phyloP scores from a whole-genome alignment of 2,888 invertebrate species.

The Ypsolopha sequella region DNA sequence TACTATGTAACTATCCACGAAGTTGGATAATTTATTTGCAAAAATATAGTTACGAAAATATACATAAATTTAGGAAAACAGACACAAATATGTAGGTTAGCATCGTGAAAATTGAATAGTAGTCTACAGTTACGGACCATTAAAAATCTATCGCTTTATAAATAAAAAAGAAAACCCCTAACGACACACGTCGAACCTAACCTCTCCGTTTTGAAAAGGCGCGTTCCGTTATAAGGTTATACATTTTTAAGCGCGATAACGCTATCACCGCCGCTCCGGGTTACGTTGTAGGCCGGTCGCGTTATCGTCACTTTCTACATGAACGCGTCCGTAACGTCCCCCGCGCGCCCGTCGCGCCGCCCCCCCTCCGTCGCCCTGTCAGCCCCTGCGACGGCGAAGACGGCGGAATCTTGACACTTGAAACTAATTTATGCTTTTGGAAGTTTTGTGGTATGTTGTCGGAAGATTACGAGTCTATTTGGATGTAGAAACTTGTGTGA shows the following conservation, averaged over 20 bases:
- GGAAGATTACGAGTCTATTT: neutral
- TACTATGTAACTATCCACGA: slow-evolving; percentile 12
- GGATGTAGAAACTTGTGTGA: too few relatives aligned
- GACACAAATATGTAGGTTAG: too few relatives aligned
- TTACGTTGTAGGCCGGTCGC: slow-evolving; percentile 63
- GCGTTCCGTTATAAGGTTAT: slow-evolving; percentile 47
- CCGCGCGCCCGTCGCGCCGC: slow-evolving; percentile 17
- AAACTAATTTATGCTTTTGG: slow-evolving; percentile 48
- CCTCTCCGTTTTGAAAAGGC: slow-evolving; percentile 5
- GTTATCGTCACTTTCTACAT: slow-evolving; percentile 70
- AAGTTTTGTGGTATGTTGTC: neutral
- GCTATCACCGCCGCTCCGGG: slow-evolving; percentile 41
- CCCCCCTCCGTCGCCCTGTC: slow-evolving; percentile 13
- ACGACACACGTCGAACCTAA: neutral
- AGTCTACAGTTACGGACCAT: neutral
- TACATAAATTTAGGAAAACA: too few relatives aligned
- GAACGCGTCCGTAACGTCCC: slow-evolving; percentile 61
- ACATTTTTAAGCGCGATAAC: slow-evolving; percentile 62
- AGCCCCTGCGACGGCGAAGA: slow-evolving; percentile 25
- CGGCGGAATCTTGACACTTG: slow-evolving; percentile 62
- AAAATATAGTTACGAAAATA: neutral
- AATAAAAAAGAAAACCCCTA: neutral
- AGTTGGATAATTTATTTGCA: slow-evolving; percentile 3
- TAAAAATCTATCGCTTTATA: neutral
- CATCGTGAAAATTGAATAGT: too few relatives aligned